Conservation (phyloP, 2,113 vertebrate genomes). For the Rhineura floridana region DNA sequence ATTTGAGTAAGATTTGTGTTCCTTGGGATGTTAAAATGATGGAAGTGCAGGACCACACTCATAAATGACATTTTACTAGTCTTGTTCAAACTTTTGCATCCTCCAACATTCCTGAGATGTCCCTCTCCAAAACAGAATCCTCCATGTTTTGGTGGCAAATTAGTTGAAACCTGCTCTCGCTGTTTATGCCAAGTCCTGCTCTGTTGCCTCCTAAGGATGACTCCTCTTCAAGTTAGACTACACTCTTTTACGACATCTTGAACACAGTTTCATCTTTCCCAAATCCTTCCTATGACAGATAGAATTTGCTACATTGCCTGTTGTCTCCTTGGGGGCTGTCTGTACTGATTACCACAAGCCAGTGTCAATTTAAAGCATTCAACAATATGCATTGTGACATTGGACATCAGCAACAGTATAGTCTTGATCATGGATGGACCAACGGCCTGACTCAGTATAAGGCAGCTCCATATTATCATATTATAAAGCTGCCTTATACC, state of each 20-base stretch:
- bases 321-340: neutral
- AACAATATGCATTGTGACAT: neutral
- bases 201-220: no score
- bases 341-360: neutral
- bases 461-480: neutral
- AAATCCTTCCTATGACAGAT: conserved; percentile 7
- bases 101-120: neutral
- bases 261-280: neutral
- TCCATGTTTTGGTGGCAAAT: neutral
- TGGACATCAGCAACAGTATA: neutral
- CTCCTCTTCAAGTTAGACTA: neutral
- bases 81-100: no score
- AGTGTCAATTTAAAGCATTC: neutral
- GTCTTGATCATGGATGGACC: neutral
- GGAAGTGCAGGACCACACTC: neutral
- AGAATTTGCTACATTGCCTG: neutral
- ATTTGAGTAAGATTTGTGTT: neutral
- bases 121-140: no score
- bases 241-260: neutral
- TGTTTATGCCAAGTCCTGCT: neutral
- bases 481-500: neutral
- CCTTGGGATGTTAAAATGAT: neutral
- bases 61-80: neutral
- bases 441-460: neutral
- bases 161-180: neutral